Evolutionary conservation across 2,113 vertebrate species (phyloP).

Genomic region (Lepisosteus osseus): DNA sequence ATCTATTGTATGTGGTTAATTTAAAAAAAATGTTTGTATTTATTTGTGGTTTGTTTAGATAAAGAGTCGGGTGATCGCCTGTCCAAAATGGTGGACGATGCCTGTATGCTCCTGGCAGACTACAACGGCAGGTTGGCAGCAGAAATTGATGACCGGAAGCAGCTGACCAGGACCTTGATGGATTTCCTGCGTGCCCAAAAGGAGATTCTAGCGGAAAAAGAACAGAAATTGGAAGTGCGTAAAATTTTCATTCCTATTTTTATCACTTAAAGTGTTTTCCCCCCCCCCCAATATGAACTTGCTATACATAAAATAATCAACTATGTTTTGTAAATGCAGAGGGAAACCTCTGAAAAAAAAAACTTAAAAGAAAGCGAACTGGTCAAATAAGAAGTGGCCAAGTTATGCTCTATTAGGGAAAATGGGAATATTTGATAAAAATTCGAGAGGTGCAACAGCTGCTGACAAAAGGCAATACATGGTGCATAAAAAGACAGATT

Average conservation of each 20-base stretch:
- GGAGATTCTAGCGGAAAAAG: slow-evolving; percentile 91
- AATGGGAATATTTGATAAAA: no score
- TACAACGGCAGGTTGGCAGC: slow-evolving; percentile 96
- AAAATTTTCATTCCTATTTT: slow-evolving; percentile 60
- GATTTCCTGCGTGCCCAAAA: slow-evolving; percentile 94
- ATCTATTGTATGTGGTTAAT: neutral
- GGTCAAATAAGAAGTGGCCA: no score
- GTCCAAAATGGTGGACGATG: slow-evolving; percentile 84
- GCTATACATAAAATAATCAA: no score
- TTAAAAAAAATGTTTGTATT: neutral
- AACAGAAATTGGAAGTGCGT: slow-evolving; percentile 98
- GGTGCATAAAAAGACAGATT: no score
- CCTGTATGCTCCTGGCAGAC: slow-evolving; percentile 96
- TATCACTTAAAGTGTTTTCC: slow-evolving; percentile 37
- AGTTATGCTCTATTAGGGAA: no score
- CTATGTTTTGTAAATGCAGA: no score
- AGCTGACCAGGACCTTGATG: slow-evolving; percentile 88
- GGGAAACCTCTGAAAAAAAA: no score
- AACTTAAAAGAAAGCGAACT: no score
- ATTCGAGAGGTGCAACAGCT: no score
- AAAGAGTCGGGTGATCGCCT: slow-evolving; percentile 74
- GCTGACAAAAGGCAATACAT: no score
- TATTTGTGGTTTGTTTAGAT: slow-evolving; percentile 54
- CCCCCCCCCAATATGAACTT: no score
- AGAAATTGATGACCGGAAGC: slow-evolving; percentile 95